Conservation (phyloP, 2,888 invertebrate species). For the Epirrhoe tristata region DNA sequence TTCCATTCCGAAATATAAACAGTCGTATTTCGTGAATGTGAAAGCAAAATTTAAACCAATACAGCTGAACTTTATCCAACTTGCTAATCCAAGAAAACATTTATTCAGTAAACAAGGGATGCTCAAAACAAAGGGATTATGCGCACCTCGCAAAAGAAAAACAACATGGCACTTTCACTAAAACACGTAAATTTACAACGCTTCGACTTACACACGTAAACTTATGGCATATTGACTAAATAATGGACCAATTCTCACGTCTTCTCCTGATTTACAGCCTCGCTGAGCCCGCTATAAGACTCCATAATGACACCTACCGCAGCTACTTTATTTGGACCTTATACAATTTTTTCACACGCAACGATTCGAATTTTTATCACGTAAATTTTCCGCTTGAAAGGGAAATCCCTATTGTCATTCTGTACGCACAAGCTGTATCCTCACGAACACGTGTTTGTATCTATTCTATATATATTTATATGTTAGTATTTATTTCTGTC, state of each 20-base stretch:
- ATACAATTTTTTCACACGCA: conserved; percentile 82
- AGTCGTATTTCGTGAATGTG: not conserved
- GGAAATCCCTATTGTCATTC: conserved; percentile 84
- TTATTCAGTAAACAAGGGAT: conserved; percentile 24
- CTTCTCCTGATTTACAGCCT: conserved; percentile 75
- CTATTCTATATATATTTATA: conserved; percentile 69
- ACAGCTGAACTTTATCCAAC: conserved; percentile 20
- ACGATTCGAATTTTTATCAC: conserved; percentile 82
- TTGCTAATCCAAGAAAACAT: conserved; percentile 21
- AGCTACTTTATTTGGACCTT: conserved; percentile 79
- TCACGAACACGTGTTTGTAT: conserved; percentile 81
- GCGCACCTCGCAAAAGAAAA: conserved; percentile 18
- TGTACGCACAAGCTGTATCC: conserved; percentile 73
- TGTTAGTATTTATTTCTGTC: conserved; percentile 77
- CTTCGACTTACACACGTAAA: conserved; percentile 63
- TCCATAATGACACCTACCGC: conserved; percentile 82
- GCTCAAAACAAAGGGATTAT: conserved; percentile 27
- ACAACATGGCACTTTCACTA: conserved; percentile 23
- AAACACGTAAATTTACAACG: conserved; percentile 54
- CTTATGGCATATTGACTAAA: conserved; percentile 68
- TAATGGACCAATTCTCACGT: conserved; percentile 81
- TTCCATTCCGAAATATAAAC: conserved; percentile 10
- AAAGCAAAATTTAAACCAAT: conserved; percentile 18
- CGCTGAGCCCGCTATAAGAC: conserved; percentile 74
- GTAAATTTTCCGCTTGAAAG: conserved; percentile 84